phyloP scores from a whole-genome alignment of 2,113 vertebrate species.

The Nipponia nippon region DNA sequence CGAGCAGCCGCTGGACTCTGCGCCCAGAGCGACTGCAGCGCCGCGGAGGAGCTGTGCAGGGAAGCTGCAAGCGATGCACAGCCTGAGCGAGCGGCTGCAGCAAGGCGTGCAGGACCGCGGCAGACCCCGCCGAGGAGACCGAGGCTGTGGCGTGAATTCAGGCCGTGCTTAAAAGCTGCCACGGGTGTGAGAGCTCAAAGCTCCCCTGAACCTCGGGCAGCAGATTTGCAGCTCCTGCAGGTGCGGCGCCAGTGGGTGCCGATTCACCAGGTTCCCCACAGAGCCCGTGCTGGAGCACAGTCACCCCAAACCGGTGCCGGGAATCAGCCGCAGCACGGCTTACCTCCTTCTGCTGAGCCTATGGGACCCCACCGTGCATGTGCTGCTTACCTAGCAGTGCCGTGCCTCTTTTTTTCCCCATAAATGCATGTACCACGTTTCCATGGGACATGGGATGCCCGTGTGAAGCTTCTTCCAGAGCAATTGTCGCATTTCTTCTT shows the following conservation, averaged over 20 bases:
- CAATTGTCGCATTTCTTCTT: not conserved
- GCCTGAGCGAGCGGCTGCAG: not conserved
- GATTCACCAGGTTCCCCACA: not conserved
- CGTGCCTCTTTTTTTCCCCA: not conserved
- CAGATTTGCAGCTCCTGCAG: not conserved
- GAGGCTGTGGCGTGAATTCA: rapidly evolving
- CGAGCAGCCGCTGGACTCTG: not conserved
- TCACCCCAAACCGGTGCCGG: not conserved
- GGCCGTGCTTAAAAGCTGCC: not conserved
- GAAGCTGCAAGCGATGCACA: not conserved
- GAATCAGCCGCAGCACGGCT: rapidly evolving
- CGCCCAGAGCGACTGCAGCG: rapidly evolving
- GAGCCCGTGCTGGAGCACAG: not conserved
- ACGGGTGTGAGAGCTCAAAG: not conserved
- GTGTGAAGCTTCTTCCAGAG: not conserved
- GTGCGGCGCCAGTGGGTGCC: rapidly evolving
- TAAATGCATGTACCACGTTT: not conserved
- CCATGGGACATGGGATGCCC: not conserved
- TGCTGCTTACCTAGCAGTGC: not conserved
- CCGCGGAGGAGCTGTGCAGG: not conserved
- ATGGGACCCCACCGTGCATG: rapidly evolving
- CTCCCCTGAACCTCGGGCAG: not conserved
- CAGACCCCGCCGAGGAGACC: not conserved
- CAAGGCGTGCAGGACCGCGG: not conserved
- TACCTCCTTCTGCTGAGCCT: not conserved